Evolutionary conservation across 2,797 vertebrate genomes (phyloP).

Genomic region (Podarcis siculus): DNA sequence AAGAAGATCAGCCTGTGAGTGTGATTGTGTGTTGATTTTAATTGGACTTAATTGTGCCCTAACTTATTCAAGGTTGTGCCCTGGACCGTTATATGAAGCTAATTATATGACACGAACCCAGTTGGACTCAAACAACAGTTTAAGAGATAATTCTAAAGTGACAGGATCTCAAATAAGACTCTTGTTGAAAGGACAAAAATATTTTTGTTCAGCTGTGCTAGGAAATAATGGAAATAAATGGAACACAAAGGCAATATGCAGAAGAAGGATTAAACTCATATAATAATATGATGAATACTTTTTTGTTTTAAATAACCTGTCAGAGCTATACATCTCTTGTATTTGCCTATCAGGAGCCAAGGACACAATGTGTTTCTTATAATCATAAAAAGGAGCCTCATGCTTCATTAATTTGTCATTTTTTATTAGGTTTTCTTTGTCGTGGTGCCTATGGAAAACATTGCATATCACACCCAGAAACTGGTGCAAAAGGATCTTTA

Average conservation of each 20-base stretch:
- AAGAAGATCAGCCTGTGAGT: not conserved
- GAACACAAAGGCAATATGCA: conserved; percentile 43
- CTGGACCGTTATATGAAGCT: not conserved
- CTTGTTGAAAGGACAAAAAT: conserved; percentile 12
- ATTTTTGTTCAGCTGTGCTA: not conserved
- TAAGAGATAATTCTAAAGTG: conserved; percentile 27
- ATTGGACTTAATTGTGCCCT: no score
- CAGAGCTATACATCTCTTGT: conserved; percentile 1
- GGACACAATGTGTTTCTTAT: conserved; percentile 32
- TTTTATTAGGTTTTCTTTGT: conserved; percentile 49
- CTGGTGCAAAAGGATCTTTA: conserved; percentile 40
- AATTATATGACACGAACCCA: not conserved
- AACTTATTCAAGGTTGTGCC: not conserved
- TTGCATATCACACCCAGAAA: conserved; percentile 48
- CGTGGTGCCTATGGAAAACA: conserved; percentile 51
- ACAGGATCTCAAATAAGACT: not conserved
- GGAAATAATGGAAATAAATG: not conserved
- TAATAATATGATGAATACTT: conserved; percentile 23
- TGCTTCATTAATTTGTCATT: conserved; percentile 47
- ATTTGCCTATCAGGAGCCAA: conserved; percentile 34
- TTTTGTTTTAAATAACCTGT: conserved; percentile 26
- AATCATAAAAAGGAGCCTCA: conserved; percentile 17
- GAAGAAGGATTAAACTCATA: conserved; percentile 13
- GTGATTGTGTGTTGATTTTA: not conserved
- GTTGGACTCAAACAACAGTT: conserved; percentile 4